phyloP scores from a whole-genome alignment of 2,113 vertebrate genomes.

The Gnathonemus echidnorhynchus region DNA sequence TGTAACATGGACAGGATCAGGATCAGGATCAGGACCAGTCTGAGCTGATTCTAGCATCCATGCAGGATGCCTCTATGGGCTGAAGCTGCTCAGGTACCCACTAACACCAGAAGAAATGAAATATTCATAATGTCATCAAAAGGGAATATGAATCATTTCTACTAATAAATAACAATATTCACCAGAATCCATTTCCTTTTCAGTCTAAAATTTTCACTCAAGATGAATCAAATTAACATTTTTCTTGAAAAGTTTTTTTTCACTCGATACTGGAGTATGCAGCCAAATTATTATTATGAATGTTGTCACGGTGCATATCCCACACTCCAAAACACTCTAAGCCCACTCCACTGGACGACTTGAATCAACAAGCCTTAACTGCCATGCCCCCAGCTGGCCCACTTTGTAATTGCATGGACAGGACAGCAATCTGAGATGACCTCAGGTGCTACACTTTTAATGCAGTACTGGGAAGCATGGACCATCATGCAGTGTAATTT shows the following conservation, averaged over 20 bases:
- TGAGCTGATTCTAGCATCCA: background rate
- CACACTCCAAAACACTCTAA: background rate
- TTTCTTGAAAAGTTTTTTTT: background rate
- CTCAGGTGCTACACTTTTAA: background rate
- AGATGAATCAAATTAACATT: background rate
- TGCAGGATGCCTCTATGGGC: background rate
- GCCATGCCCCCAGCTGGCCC: background rate
- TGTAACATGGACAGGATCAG: background rate
- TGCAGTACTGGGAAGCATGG: background rate
- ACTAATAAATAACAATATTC: slow-evolving; percentile 45
- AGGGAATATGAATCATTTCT: slow-evolving; percentile 33
- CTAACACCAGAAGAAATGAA: slow-evolving; percentile 40
- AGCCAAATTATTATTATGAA: background rate
- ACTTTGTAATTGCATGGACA: background rate
- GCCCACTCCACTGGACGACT: no score
- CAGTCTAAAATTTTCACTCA: background rate
- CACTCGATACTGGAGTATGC: background rate
- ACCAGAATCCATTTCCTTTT: slow-evolving; percentile 52
- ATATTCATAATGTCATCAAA: slow-evolving; percentile 37
- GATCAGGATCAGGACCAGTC: background rate
- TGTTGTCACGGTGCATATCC: background rate
- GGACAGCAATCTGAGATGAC: background rate
- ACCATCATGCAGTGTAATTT: background rate
- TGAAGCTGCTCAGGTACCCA: background rate
- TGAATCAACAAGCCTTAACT: background rate